Evolutionary conservation across 2,888 invertebrate species (phyloP), one percentile per base, ranked within the genome.

Genomic region (Drepana falcataria): DNA sequence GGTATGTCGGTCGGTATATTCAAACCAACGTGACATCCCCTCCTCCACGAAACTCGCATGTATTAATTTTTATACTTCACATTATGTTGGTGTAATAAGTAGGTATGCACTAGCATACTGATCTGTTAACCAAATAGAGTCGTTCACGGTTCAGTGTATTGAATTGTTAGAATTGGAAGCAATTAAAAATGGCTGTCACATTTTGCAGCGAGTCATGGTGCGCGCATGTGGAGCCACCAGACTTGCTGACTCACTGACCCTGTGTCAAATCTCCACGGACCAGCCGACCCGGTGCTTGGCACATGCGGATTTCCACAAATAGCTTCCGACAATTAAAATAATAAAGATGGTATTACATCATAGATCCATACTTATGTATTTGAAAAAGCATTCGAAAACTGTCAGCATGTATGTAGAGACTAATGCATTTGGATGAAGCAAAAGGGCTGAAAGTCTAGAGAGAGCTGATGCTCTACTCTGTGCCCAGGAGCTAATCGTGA

Each of bases 181-280:
- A 87, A 88, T 88, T 87, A 88, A 87, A 87, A 77, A 81, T 74
- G 79, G 74, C 77, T 73, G 84, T 82, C 82, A 73, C 65, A 65
- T 63, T 67, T 78, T 83, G 63, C 59, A 56, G 80, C 87, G 73
- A 87, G 87, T 88, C 88, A 88, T 68, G 75, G 63, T 70, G 77
- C 71, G 67, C 79, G 81, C 87, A 86, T 86, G 80, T 86, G 61
- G 58, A 56, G 58, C 59, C 56, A 1, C 37, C 37, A 71, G 78
- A 77, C 59, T 44, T 71, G 88, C 86, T 76, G 82, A 81, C 64
- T 88, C 88, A 88, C 69, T 69, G 64, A 81, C 82, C 85, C 88
- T 79, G 79, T 83, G 86, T 88, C 88, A 88, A 88, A 87, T 87
- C 87, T 85, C 85, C 76, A 86, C 83, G 81, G 85, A 85, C 65